Percentiles rank a stretch among this genome's conserved stretches.
Evolutionary conservation across 92 coral and sea anemone species (phyloP).

Genomic region (Anthopleura xanthogrammica): DNA sequence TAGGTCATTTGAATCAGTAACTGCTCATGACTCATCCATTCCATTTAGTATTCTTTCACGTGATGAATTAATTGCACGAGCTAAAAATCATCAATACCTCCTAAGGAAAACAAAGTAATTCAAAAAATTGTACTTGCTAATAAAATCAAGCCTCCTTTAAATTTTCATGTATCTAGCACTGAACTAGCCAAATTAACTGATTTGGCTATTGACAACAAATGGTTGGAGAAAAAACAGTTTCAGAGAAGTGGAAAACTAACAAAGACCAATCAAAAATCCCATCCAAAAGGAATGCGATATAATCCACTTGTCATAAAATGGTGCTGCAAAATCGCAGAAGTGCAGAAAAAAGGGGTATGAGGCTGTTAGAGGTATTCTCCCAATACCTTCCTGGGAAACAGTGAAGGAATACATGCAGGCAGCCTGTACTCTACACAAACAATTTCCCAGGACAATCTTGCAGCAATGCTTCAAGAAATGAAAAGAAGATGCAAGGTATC

Average conservation of each 20-base stretch:
- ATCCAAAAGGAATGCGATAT: neutral
- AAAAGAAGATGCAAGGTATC: constrained; percentile 25
- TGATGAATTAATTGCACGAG: neutral
- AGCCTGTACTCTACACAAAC: constrained; percentile 10
- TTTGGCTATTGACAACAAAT: constrained; percentile 16
- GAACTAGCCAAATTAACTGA: constrained; percentile 20
- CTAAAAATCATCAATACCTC: neutral
- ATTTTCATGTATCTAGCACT: constrained; percentile 18
- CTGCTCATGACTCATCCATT: constrained; percentile 11
- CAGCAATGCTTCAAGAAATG: constrained; percentile 8
- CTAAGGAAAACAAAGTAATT: neutral
- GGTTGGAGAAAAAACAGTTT: neutral
- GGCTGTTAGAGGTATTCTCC: constrained; percentile 40
- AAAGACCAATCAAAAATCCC: neutral
- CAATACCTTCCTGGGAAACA: constrained; percentile 48
- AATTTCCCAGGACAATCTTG: constrained; percentile 8
- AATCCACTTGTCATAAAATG: constrained; percentile 3
- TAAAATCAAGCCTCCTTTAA: neutral
- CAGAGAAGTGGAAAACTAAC: neutral
- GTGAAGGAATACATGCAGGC: constrained; percentile 29
- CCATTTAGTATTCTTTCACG: constrained; percentile 9
- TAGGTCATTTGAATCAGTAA: constrained; percentile 9
- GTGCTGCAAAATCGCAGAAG: constrained; percentile 32
- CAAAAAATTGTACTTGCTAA: neutral
- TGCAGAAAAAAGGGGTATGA: constrained; percentile 43